Percentiles rank a stretch among this genome's conserved stretches.
Evolutionary conservation across 2,797 vertebrate genomes (phyloP).

Genomic region (Echiichthys vipera): DNA sequence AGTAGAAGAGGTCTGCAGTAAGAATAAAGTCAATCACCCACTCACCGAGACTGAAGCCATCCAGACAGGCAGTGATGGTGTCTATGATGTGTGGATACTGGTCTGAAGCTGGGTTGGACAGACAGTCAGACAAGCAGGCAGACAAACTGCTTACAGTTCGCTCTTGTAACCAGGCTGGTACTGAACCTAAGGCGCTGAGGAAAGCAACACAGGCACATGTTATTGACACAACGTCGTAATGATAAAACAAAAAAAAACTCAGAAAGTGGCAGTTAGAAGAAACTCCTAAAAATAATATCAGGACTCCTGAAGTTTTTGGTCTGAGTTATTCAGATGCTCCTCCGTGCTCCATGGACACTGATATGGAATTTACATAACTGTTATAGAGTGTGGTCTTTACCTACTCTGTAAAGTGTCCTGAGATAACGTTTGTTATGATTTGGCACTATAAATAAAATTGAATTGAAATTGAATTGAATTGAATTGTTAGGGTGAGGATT

Average conservation of each 20-base stretch:
- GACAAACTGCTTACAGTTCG: slow-evolving; percentile 81
- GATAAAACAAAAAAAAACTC: too few relatives aligned
- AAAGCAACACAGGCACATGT: slow-evolving; percentile 2
- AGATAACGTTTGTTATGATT: too few relatives aligned
- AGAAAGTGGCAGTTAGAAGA: too few relatives aligned
- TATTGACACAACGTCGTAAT: too few relatives aligned
- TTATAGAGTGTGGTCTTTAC: too few relatives aligned
- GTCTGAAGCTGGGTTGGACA: slow-evolving; percentile 79
- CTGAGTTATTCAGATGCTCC: neutral
- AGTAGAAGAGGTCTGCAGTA: neutral
- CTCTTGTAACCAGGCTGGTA: slow-evolving; percentile 82
- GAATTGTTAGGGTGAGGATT: neutral
- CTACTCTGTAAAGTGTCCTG: too few relatives aligned
- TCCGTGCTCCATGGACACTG: too few relatives aligned
- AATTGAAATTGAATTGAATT: too few relatives aligned
- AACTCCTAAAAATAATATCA: neutral
- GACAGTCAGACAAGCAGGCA: slow-evolving; percentile 82
- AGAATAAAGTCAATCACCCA: neutral
- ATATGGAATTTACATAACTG: neutral
- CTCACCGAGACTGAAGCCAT: slow-evolving; percentile 89
- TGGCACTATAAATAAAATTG: too few relatives aligned
- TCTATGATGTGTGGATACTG: slow-evolving; percentile 85
- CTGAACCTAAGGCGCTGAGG: slow-evolving; percentile 86
- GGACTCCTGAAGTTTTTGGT: neutral
- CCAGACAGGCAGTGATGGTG: slow-evolving; percentile 89